Percentiles rank a stretch among this genome's conserved stretches.
Conservation (phyloP, 2,113 vertebrate species). For the Centrocercus urophasianus region DNA sequence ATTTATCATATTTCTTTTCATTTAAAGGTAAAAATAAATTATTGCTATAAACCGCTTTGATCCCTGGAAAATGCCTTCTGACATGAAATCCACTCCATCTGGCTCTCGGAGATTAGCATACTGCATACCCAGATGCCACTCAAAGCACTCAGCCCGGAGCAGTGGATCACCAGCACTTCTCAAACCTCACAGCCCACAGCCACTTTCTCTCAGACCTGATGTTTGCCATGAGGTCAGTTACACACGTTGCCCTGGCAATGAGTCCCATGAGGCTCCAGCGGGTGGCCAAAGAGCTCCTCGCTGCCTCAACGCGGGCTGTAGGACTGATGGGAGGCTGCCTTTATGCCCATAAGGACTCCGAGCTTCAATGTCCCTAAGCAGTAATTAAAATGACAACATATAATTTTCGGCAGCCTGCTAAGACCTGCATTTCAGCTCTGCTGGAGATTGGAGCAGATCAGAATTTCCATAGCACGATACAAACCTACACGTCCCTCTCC, state of each 20-base stretch:
- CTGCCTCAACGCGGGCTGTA: fast-evolving
- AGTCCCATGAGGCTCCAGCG: background rate
- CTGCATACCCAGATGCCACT: background rate
- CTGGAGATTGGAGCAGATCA: background rate
- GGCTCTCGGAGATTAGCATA: slow-evolving; percentile 17
- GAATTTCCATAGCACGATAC: background rate
- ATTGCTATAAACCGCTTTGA: slow-evolving; percentile 54
- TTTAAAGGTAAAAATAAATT: slow-evolving; percentile 59
- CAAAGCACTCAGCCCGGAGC: background rate
- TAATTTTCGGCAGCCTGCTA: background rate
- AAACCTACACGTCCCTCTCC: fast-evolving
- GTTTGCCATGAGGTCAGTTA: background rate
- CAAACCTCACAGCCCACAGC: background rate
- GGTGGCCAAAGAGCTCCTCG: background rate
- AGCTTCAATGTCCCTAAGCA: background rate
- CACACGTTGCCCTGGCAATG: background rate
- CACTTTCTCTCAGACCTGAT: background rate
- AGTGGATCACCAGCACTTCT: background rate
- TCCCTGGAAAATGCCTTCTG: slow-evolving; percentile 20
- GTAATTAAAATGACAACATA: background rate
- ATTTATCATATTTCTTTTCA: slow-evolving; percentile 55
- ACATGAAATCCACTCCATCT: slow-evolving; percentile 29
- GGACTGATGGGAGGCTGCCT: background rate
- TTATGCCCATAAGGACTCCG: background rate
- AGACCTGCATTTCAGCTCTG: background rate